Evolutionary conservation across 2,113 vertebrate species (phyloP), one percentile per base, ranked within the genome.

Genomic region (Tachuris rubrigastra): DNA sequence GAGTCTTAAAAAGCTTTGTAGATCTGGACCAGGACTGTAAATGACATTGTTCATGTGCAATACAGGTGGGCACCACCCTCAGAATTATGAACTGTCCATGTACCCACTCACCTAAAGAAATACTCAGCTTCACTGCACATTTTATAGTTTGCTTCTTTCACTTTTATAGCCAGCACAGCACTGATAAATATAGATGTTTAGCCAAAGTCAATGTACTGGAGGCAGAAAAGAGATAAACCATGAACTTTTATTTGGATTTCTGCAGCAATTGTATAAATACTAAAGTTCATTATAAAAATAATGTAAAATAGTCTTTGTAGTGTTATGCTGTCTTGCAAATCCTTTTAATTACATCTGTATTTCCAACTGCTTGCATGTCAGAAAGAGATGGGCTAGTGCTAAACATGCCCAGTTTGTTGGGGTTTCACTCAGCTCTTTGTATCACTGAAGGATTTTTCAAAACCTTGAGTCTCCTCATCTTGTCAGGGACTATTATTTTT

Each of bases 171-270:
- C 94, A 90, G 55, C 77, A 71, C 75, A 94, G 91, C 80, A 62
- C 91, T 94, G 95, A 96, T 93, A 97, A 96, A 97, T 93, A 68
- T 24, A 78, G 87, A 81, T 97, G 90, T 96, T 96, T 96, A 96
- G 95, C 92, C 94, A 94, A 90, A 97, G 95, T 88, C 80, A 93
- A 55, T 19, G 85, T 85, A 89, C 59, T 81, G 33, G 85, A 89
- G 95, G 92, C 92, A 96, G 94, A 93, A 96, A 94, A 91, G 89
- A 95, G 73, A 96, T 69, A 96, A 93, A 94, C 65, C 85, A 84
- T 6, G 42, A 60, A 42, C 83, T 67, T 96, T 94, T 96, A 93
- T 95, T 97, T 95, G 95, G 94, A 95, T 97, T 97, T 87, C 90
- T 93, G 90, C 91, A 92, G 56, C 75, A 58, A 37, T 5, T 60